Base-by-base conservation (phyloP, 2,888 invertebrate species). In the Drosophila kambysellisi region DNA sequence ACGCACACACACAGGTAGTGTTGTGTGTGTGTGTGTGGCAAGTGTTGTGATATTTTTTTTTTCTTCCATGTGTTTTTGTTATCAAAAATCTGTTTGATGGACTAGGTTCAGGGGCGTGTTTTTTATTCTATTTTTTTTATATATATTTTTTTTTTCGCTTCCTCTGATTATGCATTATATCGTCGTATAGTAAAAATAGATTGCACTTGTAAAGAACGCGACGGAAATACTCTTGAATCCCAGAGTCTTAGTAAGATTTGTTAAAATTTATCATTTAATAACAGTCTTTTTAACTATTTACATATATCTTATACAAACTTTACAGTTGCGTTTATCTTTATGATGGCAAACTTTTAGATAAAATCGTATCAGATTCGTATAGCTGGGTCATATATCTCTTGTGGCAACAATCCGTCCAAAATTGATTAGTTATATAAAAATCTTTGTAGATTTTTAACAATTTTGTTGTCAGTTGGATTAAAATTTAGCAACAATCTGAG, bases 71-170 rank as follows among this genome's bases (percentile, higher is more conserved):
- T 20, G 20, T 15, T n/a, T 35, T 50, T n/a, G 48, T 37, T 87
- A 83, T 82, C 85, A 63, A 62, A 58, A 69, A 54, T 58, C 67
- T 59, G 65, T 39, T 67, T 73, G 64, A 76, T 74, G 70, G 70
- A 73, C 79, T 76, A 64, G 66, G 70, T 74, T 88, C 67, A 60
- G 70, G 56, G 59, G 33, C 73, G 58, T 20, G 32, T 35, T 56
- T 15, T 37, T 37, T 25, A 37, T 5, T n/a, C 9, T 9, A 37
- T 17, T 41, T 9, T 41, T 11, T 12, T 8, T 39, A 39, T 39
- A 17, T 3, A 46, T 46, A 12, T 7, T 7, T 17, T 39, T 8
- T 41, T 41, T 41, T 41, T 41, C 25, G 41, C 46, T 15, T 37
- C 51, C 39, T 43, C 32, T 43, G 53, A 41, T 57, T 60, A 61